Percentiles rank a stretch among this genome's conserved stretches.
phyloP scores from a whole-genome alignment of 2,113 vertebrate genomes.

The Scartelaos histophorus region DNA sequence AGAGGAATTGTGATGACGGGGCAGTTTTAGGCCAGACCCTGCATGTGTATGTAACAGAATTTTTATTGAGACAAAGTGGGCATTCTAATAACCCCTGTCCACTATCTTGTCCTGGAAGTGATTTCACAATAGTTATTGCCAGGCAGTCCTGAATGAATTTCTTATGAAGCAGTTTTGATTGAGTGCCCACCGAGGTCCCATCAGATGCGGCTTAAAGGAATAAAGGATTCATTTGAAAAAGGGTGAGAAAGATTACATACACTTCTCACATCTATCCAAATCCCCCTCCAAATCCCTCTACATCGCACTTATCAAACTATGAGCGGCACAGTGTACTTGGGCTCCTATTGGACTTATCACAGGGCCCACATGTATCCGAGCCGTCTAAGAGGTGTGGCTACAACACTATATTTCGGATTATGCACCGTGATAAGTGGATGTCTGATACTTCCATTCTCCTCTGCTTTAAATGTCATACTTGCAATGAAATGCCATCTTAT shows the following conservation, averaged over 20 bases:
- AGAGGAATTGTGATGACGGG: conserved; percentile 49
- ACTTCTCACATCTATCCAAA: conserved; percentile 78
- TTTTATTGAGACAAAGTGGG: conserved; percentile 25
- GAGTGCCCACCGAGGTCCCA: conserved; percentile 71
- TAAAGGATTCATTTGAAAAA: conserved; percentile 77
- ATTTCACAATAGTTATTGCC: conserved; percentile 38
- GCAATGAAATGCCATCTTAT: conserved; percentile 14
- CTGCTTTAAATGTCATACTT: conserved; percentile 39
- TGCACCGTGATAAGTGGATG: conserved; percentile 18
- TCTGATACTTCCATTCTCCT: conserved; percentile 13
- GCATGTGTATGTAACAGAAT: conserved; percentile 14
- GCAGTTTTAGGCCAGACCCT: conserved; percentile 27
- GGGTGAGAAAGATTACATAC: conserved; percentile 76
- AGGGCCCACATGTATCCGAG: conserved; percentile 55
- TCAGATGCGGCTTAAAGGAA: conserved; percentile 77
- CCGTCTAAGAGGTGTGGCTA: conserved; percentile 58
- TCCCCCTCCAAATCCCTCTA: conserved; percentile 76
- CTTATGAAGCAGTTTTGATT: conserved; percentile 65
- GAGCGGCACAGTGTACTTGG: conserved; percentile 61
- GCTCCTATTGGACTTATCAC: conserved; percentile 69
- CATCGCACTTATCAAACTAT: conserved; percentile 78
- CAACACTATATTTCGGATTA: conserved; percentile 43
- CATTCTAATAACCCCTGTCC: conserved; percentile 25
- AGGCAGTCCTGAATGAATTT: conserved; percentile 32
- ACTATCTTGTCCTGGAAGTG: conserved; percentile 18